Evolutionary conservation across 2,797 vertebrate species (phyloP), one percentile per base, ranked within the genome.

Genomic region (Picus viridis): DNA sequence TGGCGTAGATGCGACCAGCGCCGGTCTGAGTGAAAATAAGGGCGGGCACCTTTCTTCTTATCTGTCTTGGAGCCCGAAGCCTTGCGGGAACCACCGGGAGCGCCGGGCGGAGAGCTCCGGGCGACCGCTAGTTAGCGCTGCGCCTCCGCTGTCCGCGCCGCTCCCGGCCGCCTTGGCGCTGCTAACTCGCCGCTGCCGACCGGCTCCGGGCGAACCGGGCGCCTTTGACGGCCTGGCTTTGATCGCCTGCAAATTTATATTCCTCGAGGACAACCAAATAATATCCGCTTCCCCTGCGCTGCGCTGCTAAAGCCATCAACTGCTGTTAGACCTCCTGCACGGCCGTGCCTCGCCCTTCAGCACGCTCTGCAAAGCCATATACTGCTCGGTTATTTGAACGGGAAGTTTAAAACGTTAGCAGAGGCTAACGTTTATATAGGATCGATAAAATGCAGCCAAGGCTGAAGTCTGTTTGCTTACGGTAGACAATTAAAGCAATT

Each of bases 81-180:
- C 13, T 2, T 26, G 39, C 39, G 26, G 27, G 36, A 51, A 51
- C 49, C 49, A 51, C 8, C 41, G 43, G 57, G 47, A 34, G 68
- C 34, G 26, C 32, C 49, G 34, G 34, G 59, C 20, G 14, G 54
- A 30, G 54, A 17, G 24, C 57, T 16, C 9, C 34, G 61, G 18
- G 24, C 64, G 54, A 39, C 96, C 96, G 73, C 96, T 96, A 96
- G 96, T 85, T 1, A 68, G 96, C 84, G 92, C 95, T 97, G 83
- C 95, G 79, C 61, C 64, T 43, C 88, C 68, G 92, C 83, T 45
- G 7, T 2, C 56, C 65, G 56, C 36, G n/a, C 49, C 49, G 47
- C 47, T 49, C 20, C 20, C 49, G 43, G 32, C 68, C 39, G 69
- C 73, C 41, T 34, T 10, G 9, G 41, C 39, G 43, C 29, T 29